Base-by-base conservation (phyloP, 1,140 invertebrate species). In the Plectrocnemia conspersa region DNA sequence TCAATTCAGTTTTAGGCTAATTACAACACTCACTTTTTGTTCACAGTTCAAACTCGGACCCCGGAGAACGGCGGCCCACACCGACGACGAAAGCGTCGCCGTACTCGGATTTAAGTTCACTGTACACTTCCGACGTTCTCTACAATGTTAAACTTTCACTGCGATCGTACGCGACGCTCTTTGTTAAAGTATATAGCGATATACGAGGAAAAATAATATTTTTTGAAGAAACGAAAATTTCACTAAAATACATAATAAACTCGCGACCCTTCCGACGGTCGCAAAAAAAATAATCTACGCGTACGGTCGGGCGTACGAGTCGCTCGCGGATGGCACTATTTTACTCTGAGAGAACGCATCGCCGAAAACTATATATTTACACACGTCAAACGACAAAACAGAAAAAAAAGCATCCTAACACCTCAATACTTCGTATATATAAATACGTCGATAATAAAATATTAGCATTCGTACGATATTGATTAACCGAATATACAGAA, bases 211-310 rank as follows among this genome's bases (percentile, higher is more conserved):
- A n/a, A n/a, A n/a, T n/a, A n/a, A n/a, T n/a, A n/a, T n/a, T n/a
- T n/a, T n/a, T n/a, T n/a, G n/a, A n/a, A n/a, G n/a, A n/a, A n/a
- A 60, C 56, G 32, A 55, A 59, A 60, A 60, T 10, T 21, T 56
- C 48, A 27, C 58, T 56, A 56, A 59, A 59, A 35, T 54, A n/a
- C n/a, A n/a, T n/a, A n/a, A n/a, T n/a, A n/a, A n/a, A n/a, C n/a
- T n/a, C n/a, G n/a, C n/a, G n/a, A n/a, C n/a, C 18, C 35, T 6
- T 38, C 18, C 6, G 5, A 9, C 5, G 35, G 7, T 16, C 35
- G 18, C 15, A 10, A 38, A 19, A 50, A 23, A 50, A 38, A 38
- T 27, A 29, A 15, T 16, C 4, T 19, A 42, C 9, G 25, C 25
- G 10, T n/a, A 44, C 25, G 35, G 27, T 29, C 11, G n/a, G 7